Percentiles rank a stretch among this genome's conserved stretches.
These are phyloP conservation scores for Synergus itoensis DNA, from an alignment of 2,888 invertebrate species.

Conservation along the genomic window DNA sequence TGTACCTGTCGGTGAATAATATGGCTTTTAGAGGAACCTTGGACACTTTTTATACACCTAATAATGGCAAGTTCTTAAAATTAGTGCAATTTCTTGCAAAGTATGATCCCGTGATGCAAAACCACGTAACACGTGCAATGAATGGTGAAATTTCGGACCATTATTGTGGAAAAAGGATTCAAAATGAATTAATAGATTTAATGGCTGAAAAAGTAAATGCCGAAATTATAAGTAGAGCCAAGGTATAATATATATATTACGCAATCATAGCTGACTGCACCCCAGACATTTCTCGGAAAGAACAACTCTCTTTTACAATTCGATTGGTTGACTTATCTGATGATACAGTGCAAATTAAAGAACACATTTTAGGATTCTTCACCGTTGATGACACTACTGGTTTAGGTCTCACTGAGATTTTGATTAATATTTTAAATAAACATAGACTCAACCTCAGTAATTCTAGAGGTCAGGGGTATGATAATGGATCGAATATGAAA, in stretches of 20 bases:
- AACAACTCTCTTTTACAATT: constrained; percentile 66
- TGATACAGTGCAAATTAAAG: constrained; percentile 37
- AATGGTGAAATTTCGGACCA: constrained; percentile 64
- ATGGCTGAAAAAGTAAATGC: constrained; percentile 61
- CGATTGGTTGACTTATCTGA: constrained; percentile 23
- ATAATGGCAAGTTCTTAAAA: constrained; percentile 68
- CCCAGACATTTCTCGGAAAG: constrained; percentile 64
- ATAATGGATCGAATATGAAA: constrained; percentile 70
- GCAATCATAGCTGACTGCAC: constrained; percentile 62
- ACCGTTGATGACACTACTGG: constrained; percentile 46
- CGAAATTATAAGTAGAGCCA: constrained; percentile 57
- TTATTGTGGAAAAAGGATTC: constrained; percentile 62
- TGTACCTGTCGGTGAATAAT: constrained; percentile 38
- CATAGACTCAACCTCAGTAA: constrained; percentile 62
- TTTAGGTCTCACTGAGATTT: constrained; percentile 55
- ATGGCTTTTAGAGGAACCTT: constrained; percentile 14
- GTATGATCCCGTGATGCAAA: too few relatives aligned
- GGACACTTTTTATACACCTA: constrained; percentile 33
- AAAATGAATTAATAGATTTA: constrained; percentile 52
- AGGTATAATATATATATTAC: constrained; percentile 1
- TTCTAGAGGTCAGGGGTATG: constrained; percentile 67
- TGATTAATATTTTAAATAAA: constrained; percentile 62
- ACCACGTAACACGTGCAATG: too few relatives aligned
- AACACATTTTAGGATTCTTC: constrained; percentile 50
- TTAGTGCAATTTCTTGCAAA: constrained; percentile 67